Base-by-base conservation (phyloP, 2,888 invertebrate genomes). In the Hyalella azteca region DNA sequence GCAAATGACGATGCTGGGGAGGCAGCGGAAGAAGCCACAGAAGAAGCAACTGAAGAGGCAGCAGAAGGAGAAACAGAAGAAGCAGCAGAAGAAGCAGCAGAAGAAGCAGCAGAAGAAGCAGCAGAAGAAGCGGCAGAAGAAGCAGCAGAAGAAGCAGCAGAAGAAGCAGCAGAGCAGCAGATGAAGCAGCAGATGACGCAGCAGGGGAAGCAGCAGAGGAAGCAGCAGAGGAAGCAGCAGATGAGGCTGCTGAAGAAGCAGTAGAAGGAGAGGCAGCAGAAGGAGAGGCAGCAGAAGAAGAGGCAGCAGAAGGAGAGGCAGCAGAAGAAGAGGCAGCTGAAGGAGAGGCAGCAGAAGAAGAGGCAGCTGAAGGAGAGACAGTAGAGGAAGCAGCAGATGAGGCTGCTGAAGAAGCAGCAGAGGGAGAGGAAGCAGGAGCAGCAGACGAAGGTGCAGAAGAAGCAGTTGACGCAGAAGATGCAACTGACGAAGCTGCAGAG, bases 311-410 rank as follows among this genome's bases (percentile, higher is more conserved):
- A 26, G 60, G 4, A 3, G 77, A 41, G 3, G 59, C 39, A 49
- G 78, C 49, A 26, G 79, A 78, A 41, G 81, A 41, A n/a, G 59
- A 40, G 9, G 79, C 13, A 2, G 54, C 45, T n/a, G 77, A 54
- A 0, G 78, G 77, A 32, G 81, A 77, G n/a, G 77, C 48, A 5
- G 54, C 36, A 40, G 77, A 22, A 77, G 48, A 49, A 26, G 77
- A 29, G 7, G 39, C 77, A 5, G 49, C 49, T 39, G 77, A 49
- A 40, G 22, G 13, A 0, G 40, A 41, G 2, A 66, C 36, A 29
- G 54, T 73, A 19, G 32, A 9, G 19, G 73, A 22, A 73, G 49
- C 45, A 49, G 45, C 22, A 3, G 73, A n/a, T 13, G 73, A 22
- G 3, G 79, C 45, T 13, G 45, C 13, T 3, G 32, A n/a, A 22